Conservation (phyloP, 2,797 vertebrate species). For the Eulemur rubriventer region DNA sequence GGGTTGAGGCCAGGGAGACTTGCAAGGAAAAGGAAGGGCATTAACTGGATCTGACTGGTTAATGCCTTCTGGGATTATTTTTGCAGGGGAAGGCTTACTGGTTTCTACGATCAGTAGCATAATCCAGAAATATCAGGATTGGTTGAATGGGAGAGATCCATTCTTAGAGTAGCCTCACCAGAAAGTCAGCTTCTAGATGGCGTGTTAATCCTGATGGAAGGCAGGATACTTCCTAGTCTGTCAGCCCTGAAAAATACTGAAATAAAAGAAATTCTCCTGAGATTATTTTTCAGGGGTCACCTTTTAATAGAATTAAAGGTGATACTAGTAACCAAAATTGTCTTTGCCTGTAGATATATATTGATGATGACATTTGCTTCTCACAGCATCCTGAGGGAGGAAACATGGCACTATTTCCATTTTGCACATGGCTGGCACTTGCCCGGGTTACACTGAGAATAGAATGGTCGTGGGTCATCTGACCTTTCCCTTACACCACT, state of each 20-base stretch:
- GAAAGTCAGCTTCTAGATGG: neutral
- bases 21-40: neutral
- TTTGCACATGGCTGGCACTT: neutral
- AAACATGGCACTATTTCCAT: neutral
- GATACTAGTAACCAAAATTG: too few relatives aligned
- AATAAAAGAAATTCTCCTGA: neutral
- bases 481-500: neutral
- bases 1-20: neutral
- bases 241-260: too few relatives aligned
- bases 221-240: neutral
- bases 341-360: neutral
- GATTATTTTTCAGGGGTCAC: neutral
- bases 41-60: neutral
- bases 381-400: neutral
- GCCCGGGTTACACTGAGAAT: neutral
- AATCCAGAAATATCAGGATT: neutral
- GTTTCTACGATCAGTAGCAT: neutral
- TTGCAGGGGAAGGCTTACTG: neutral
- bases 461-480: neutral
- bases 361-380: neutral
- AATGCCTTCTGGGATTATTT: neutral
- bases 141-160: neutral
- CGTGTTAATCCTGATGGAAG: neutral
- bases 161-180: neutral
- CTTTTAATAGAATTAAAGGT: neutral